phyloP scores from a whole-genome alignment of 2,888 invertebrate species.

The Rosalia funebris region DNA sequence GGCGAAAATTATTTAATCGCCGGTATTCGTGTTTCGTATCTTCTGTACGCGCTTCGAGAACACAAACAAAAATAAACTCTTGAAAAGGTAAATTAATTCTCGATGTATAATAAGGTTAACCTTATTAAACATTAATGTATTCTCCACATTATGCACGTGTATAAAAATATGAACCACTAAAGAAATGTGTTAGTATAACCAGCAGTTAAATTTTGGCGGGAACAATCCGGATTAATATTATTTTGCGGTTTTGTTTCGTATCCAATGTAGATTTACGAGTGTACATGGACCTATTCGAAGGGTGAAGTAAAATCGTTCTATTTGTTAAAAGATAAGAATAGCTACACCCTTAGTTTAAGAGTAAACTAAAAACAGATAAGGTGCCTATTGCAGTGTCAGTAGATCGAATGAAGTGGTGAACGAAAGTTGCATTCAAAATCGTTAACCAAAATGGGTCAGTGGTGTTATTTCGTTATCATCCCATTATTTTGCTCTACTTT shows the following conservation, averaged over 20 bases:
- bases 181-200: conserved; percentile 35
- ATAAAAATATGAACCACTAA: conserved; percentile 31
- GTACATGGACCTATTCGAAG: conserved; percentile 30
- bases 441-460: conserved; percentile 25
- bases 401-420: conserved; percentile 41
- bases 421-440: conserved; percentile 16
- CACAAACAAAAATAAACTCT: background rate
- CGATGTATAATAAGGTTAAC: conserved; percentile 31
- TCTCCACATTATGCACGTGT: conserved; percentile 34
- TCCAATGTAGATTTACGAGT: conserved; percentile 30
- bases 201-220: conserved; percentile 36
- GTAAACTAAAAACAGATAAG: conserved; percentile 50
- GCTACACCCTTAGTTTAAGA: conserved; percentile 46
- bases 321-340: conserved; percentile 50
- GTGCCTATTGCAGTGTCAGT: conserved; percentile 44
- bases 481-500: conserved; percentile 18
- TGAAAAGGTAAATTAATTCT: conserved; percentile 30
- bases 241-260: too few relatives aligned
- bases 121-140: conserved; percentile 37
- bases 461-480: conserved; percentile 21
- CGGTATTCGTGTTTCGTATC: too few relatives aligned
- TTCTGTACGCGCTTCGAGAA: too few relatives aligned
- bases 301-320: conserved; percentile 38
- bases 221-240: conserved; percentile 23
- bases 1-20: too few relatives aligned